Percentiles rank a stretch among this genome's conserved stretches.
These are phyloP conservation scores for Trachemys scripta DNA, from an alignment of 2,113 vertebrate genomes.

Conservation along the genomic window DNA sequence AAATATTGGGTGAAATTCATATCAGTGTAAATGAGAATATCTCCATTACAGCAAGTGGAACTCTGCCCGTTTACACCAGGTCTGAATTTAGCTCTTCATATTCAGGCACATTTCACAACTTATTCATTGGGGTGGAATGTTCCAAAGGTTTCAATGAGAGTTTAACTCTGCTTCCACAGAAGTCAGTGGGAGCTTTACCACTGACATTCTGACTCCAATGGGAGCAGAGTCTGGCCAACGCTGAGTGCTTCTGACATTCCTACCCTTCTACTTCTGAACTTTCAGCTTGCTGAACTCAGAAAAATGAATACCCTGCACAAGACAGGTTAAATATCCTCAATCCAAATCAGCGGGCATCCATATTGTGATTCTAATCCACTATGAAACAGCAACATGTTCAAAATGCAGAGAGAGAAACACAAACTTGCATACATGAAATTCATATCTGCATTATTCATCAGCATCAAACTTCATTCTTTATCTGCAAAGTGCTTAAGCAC, in stretches of 20 bases:
- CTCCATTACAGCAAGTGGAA: not conserved
- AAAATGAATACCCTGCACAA: slow-evolving; percentile 19
- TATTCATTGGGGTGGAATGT: not conserved
- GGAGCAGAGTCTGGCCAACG: not conserved
- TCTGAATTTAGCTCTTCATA: not conserved
- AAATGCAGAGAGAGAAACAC: slow-evolving; percentile 38
- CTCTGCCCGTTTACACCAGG: not conserved
- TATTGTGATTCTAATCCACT: slow-evolving; percentile 36
- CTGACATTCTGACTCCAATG: not conserved
- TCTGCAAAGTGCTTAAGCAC: slow-evolving; percentile 22
- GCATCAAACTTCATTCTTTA: slow-evolving; percentile 36
- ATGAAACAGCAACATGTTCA: slow-evolving; percentile 39
- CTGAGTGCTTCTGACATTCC: not conserved
- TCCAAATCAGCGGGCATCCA: slow-evolving; percentile 22
- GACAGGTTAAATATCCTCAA: slow-evolving; percentile 25
- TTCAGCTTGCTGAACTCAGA: slow-evolving; percentile 13
- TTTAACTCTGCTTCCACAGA: not conserved
- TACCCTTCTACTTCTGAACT: not conserved
- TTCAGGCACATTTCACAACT: not conserved
- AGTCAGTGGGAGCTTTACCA: not conserved
- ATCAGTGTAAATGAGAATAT: not conserved
- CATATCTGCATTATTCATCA: slow-evolving; percentile 51
- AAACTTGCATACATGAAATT: slow-evolving; percentile 42
- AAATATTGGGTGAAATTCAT: not conserved
- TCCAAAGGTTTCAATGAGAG: not conserved